Conservation (phyloP, 2,888 invertebrate species). For the Phytoseiulus persimilis region DNA sequence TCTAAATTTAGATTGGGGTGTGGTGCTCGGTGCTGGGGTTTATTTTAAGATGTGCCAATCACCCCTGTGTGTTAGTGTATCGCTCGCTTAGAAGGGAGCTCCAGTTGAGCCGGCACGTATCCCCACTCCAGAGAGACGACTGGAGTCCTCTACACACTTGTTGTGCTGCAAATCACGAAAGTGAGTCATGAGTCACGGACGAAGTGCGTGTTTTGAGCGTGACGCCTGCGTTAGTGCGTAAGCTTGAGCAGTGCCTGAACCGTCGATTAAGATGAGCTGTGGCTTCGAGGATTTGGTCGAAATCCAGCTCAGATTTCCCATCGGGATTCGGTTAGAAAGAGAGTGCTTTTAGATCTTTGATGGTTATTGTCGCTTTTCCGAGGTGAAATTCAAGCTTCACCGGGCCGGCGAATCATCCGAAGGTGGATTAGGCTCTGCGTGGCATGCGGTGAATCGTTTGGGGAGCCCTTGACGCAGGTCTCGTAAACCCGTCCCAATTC, state of each 20-base stretch:
- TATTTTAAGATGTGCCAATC: background rate
- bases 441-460: no score
- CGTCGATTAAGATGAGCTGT: background rate
- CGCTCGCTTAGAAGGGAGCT: background rate
- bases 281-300: background rate
- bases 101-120: background rate
- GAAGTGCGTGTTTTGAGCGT: background rate
- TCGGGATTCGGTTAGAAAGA: no score
- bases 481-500: no score
- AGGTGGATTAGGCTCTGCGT: no score
- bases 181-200: background rate
- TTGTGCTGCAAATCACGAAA: background rate
- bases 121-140: no score
- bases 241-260: background rate
- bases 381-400: no score
- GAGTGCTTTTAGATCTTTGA: no score
- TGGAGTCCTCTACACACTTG: no score
- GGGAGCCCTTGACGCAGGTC: no score
- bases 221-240: background rate
- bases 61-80: background rate
- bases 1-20: constrained; percentile 5
- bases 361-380: no score
- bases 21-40: background rate
- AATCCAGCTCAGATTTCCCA: no score
- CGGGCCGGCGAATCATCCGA: no score